Percentiles rank a stretch among this genome's conserved stretches.
These are phyloP conservation scores for Chaetorhynchus papuensis DNA, from an alignment of 2,113 vertebrate genomes.

Conservation along the genomic window DNA sequence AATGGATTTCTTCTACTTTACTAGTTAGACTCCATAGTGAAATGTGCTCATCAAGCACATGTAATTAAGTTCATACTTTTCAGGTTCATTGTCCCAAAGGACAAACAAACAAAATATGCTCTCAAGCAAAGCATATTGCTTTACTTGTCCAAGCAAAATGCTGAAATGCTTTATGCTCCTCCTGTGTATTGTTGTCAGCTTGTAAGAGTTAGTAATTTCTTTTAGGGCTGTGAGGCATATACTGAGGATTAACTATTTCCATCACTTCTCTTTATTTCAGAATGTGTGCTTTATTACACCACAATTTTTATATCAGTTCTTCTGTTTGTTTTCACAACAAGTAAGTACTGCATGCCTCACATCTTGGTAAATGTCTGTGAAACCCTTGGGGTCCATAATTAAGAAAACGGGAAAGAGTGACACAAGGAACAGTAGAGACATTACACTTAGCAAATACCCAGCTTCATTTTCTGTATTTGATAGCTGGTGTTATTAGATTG, in stretches of 20 bases:
- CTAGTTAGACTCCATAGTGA: not conserved
- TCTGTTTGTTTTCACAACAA: slow-evolving; percentile 99
- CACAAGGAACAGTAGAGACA: not conserved
- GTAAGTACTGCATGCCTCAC: slow-evolving; percentile 76
- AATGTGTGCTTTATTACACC: slow-evolving; percentile 99
- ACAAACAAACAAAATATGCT: not conserved
- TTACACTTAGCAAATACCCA: not conserved
- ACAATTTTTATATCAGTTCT: slow-evolving; percentile 99
- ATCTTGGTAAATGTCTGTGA: not conserved
- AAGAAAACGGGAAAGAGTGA: not conserved
- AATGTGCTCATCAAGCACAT: not conserved
- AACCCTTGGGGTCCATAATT: not conserved
- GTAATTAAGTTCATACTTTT: not conserved
- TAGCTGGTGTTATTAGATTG: not conserved
- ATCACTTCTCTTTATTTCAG: slow-evolving; percentile 80
- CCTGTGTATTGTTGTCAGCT: not conserved
- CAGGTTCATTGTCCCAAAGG: not conserved
- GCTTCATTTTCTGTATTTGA: not conserved
- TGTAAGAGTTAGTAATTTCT: not conserved
- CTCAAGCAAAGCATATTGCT: not conserved
- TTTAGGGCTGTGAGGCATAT: not conserved
- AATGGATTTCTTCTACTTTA: not conserved
- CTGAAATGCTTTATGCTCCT: not conserved
- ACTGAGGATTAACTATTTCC: not conserved
- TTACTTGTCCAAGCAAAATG: not conserved